Base-by-base conservation (phyloP, 1,140 invertebrate genomes). In the Drosophila busckii region DNA sequence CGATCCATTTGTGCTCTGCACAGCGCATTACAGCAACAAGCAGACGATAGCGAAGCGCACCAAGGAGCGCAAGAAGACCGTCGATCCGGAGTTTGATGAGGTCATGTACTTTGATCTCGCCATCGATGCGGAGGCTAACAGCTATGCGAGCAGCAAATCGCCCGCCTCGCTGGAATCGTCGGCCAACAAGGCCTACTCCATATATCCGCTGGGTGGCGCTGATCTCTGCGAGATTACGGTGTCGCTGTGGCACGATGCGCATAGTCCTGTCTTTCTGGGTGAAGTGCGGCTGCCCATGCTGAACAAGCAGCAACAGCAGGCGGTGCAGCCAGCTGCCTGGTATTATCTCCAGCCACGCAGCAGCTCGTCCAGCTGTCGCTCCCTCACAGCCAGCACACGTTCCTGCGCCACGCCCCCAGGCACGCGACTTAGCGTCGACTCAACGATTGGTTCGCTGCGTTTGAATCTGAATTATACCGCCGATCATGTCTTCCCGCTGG, bases 61-160 rank as follows among this genome's bases (percentile, higher is more conserved):
- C 8, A 96, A 94, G 88, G 92, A 94, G 29, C 93, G 92, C 84
- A 96, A 96, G 89, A 97, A 97, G 89, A 97, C 95, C 32, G 92
- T 93, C 56, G 94, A 93, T 84, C 95, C 96, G 13, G 92, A 93
- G 70, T 97, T 95, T 88, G 94, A 97, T 84, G 96, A 97, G 89
- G 92, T 91, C 53, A 95, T 97, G 88, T 90, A 92, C 75, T 97
- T 97, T 91, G 93, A 95, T 91, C 93, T 94, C 88, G 89, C 88
- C 38, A 90, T 91, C 61, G 91, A 92, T 49, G 88, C 89, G 38
- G 90, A 91, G 48, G 88, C 87, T 7, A 55, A 68, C 12, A 67
- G 48, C 40, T 61, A 55, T 2, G 15, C 88, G 88, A 88, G 88
- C 44, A 75, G 66, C 34, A 84, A 70, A 52, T 68, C 70, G 1